Base-by-base conservation (phyloP, 2,797 vertebrate species). In the Pantherophis vulpinus region DNA sequence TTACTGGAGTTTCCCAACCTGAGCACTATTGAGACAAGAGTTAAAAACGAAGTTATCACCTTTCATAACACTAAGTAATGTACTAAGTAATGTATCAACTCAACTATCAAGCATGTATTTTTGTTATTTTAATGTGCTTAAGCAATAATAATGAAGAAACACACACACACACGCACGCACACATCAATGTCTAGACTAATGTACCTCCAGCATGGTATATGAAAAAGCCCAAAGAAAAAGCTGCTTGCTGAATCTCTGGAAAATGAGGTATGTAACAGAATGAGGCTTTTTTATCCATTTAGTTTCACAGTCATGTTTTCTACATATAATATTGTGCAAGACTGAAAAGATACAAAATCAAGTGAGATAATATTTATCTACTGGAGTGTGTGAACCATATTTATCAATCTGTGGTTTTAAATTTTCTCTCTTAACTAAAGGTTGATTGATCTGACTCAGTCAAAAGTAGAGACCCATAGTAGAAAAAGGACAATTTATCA, bases 201-300 rank as follows among this genome's bases (percentile, higher is more conserved):
- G 55, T 79, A 91, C 55, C 86, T 79, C 23, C 29, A 61, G 66
- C 86, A 86, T 42, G n/a, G n/a, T 61, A 79, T 88, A 60, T 93
- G 86, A 88, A 61, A 58, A 91, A 83, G 55, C 66, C 86, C 56
- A 88, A 90, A 93, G 90, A 91, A 95, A 96, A 96, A 97, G 96
- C 90, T 6, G 94, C 97, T 97, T 96, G 96, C 95, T 96, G 97
- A 96, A 90, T 97, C 96, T 96, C 97, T 96, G 95, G 96, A 97
- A 96, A 96, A 98, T 96, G 98, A 98, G 98, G 98, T 98, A 98
- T 98, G 97, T 97, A 96, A 98, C 96, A 97, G 95, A 96, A 97
- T 97, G 97, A 98, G 97, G 97, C 95, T 96, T 95, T 95, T 93
- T 88, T 86, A 59, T 86, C 58, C 92, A 87, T 90, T 89, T 93